A percentile compares a stretch with the other conserved stretches of the same genome.
Conservation (phyloP, 2,113 vertebrate species). For the Mus pahari region DNA sequence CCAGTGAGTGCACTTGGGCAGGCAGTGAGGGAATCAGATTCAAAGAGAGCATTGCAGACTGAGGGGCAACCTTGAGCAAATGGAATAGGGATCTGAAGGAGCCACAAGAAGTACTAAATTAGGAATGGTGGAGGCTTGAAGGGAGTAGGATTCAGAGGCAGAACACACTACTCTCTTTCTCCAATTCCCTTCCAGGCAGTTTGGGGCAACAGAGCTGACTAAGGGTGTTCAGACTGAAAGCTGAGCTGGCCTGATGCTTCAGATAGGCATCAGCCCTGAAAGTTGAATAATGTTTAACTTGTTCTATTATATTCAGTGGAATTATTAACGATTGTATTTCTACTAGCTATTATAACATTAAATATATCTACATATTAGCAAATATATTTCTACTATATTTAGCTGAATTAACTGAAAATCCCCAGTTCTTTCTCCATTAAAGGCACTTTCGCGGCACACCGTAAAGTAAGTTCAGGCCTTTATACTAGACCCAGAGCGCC, state of each 20-base stretch:
- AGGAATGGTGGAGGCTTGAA: no score
- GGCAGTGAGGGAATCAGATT: not conserved
- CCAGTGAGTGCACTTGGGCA: not conserved
- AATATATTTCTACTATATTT: not conserved
- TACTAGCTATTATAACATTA: no score
- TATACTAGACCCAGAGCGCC: not conserved
- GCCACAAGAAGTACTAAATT: not conserved
- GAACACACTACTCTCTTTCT: no score
- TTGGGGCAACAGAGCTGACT: not conserved
- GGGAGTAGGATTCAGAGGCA: accelerated
- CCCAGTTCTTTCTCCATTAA: not conserved
- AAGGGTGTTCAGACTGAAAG: not conserved
- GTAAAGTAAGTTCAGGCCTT: not conserved
- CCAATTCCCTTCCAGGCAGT: not conserved
- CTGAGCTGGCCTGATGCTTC: not conserved
- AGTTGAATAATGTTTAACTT: not conserved
- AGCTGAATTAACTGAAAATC: not conserved
- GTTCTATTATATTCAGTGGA: not conserved
- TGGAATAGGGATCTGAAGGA: accelerated
- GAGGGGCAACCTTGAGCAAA: not conserved
- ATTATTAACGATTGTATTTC: no score
- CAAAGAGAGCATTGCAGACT: not conserved
- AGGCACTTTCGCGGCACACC: not conserved
- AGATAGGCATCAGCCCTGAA: not conserved
- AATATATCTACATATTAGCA: no score